A percentile compares a stretch with the other conserved stretches of the same genome.
phyloP scores from a whole-genome alignment of 2,888 invertebrate genomes.

The Nasonia oneida region DNA sequence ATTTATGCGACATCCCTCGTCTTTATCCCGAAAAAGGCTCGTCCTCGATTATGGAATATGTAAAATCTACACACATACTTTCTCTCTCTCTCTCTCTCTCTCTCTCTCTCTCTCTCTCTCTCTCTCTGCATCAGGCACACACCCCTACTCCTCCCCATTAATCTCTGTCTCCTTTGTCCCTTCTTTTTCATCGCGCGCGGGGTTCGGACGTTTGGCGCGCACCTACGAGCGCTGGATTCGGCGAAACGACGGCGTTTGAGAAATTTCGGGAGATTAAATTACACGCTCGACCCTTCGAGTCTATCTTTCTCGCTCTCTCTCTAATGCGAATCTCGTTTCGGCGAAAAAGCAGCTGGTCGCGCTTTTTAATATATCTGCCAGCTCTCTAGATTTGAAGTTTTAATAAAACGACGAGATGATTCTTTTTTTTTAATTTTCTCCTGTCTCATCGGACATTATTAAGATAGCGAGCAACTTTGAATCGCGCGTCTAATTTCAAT shows the following conservation, averaged over 20 bases:
- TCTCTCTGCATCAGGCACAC: background rate
- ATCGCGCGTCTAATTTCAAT: background rate
- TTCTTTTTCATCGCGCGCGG: background rate
- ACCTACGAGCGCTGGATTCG: background rate
- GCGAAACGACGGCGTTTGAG: background rate
- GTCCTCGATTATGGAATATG: constrained; percentile 45
- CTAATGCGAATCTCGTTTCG: constrained; percentile 5
- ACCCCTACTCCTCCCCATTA: background rate
- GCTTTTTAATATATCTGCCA: constrained; percentile 1
- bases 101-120: no score
- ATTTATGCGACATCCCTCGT: constrained; percentile 28
- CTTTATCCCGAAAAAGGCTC: background rate
- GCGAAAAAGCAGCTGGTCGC: background rate
- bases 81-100: background rate
- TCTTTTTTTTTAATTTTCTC: background rate
- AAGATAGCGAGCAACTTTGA: background rate
- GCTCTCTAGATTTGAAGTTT: background rate
- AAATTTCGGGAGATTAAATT: constrained; percentile 17
- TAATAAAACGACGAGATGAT: background rate
- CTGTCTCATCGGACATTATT: background rate
- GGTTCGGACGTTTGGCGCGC: no score
- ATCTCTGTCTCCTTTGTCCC: background rate
- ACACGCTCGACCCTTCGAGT: constrained; percentile 3
- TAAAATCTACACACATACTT: constrained; percentile 37
- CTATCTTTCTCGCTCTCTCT: background rate